Percentiles rank a stretch among this genome's conserved stretches.
Evolutionary conservation across 1,140 invertebrate genomes (phyloP).

Genomic region (Bombus consobrinus): DNA sequence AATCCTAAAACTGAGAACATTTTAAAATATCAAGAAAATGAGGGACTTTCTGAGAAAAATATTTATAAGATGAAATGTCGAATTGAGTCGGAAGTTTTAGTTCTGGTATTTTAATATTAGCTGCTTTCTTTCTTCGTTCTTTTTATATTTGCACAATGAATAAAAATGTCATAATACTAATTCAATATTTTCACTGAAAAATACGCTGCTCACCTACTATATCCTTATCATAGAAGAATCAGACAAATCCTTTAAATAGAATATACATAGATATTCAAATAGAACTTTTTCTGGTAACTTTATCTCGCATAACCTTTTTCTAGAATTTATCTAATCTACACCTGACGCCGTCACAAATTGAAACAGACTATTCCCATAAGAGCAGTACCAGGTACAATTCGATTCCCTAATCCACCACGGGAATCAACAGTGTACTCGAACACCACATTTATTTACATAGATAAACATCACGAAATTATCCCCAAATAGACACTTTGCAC

Average conservation of each 20-base stretch:
- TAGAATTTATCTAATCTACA: neutral
- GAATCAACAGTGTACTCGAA: neutral
- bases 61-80: neutral
- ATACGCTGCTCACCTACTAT: no score
- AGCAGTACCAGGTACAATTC: neutral
- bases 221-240: no score
- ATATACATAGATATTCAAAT: no score
- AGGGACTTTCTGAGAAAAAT: neutral
- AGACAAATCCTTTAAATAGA: no score
- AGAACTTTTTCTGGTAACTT: no score
- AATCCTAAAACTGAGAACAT: no score
- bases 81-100: no score
- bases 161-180: no score
- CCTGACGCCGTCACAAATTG: neutral
- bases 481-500: neutral
- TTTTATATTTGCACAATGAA: neutral
- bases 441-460: conserved; percentile 7
- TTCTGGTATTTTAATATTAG: no score
- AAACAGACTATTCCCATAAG: neutral
- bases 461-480: neutral
- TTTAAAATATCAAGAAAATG: no score
- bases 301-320: no score
- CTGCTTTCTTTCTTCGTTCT: neutral
- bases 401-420: neutral
- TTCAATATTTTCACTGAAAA: no score